Base-by-base conservation (phyloP, 1,140 invertebrate genomes). In the Drosophila sp. region DNA sequence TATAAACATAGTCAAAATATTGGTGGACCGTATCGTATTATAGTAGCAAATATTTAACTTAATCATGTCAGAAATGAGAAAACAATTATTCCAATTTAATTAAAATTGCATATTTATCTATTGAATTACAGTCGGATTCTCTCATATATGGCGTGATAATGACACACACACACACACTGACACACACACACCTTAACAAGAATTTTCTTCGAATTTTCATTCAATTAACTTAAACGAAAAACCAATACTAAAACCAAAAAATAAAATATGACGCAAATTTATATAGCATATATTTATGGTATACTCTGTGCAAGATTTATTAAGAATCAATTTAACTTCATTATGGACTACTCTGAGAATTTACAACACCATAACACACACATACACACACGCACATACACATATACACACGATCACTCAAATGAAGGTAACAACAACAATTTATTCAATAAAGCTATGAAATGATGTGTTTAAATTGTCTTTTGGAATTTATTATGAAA, bases 381-480 rank as follows among this genome's bases (percentile, higher is more conserved):
- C 21, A 21, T 4, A 21, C 32, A 76, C 70, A 63, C 45, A n/a
- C n/a, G n/a, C n/a, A n/a, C n/a, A n/a, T n/a, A 81, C 71, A 86
- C 48, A 62, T 4, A 21, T 4, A 21, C 32, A 76, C 70, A 63
- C 45, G 32, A 54, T 61, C 45, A 64, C 40, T 62, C 54, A 62
- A 36, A 73, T 43, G 61, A 67, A 51, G 54, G 27, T 32, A 54
- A 64, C 21, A 34, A 64, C 46, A 83, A 80, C 74, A 82, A 86
- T 87, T 86, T 82, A 86, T 86, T 86, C 82, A 86, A 86, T 86
- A 86, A 86, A 86, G 82, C 82, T 86, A 86, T 86, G 76, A 87
- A 87, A 87, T 87, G 78, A 86, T 86, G 82, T 86, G 82, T 86
- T 86, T 87, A 87, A 87, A 16, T 48, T 36, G 34, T 56, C 4